A percentile compares a stretch with the other conserved stretches of the same genome.
Conservation (phyloP, 2,113 vertebrate genomes). For the Carassius auratus region DNA sequence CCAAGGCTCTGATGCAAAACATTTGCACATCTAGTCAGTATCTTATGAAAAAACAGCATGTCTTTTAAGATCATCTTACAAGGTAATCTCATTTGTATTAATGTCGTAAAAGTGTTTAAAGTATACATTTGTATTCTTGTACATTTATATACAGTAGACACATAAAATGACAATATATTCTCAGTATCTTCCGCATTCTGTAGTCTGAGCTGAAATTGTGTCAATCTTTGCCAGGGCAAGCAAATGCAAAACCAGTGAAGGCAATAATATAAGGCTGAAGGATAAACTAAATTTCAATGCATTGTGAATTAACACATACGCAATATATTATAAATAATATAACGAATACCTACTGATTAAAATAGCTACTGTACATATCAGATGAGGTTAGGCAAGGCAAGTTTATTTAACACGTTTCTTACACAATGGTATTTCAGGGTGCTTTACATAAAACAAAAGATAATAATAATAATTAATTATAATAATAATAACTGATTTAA, state of each 20-base stretch:
- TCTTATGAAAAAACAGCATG: background rate
- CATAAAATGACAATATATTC: background rate
- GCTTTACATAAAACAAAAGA: too few relatives aligned
- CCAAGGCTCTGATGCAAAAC: background rate
- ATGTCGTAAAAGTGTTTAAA: background rate
- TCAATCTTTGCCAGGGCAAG: background rate
- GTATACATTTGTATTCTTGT: background rate
- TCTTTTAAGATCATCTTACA: background rate
- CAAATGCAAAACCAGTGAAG: background rate
- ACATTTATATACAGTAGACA: background rate
- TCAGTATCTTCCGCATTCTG: background rate
- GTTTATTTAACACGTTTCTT: too few relatives aligned
- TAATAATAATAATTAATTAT: too few relatives aligned
- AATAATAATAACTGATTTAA: too few relatives aligned
- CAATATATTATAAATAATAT: too few relatives aligned
- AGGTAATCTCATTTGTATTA: background rate
- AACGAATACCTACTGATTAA: too few relatives aligned
- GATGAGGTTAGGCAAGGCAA: too few relatives aligned
- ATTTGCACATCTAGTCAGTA: background rate
- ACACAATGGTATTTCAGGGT: too few relatives aligned
- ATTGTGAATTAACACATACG: background rate
- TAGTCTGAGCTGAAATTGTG: background rate
- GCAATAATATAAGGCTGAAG: background rate
- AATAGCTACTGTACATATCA: too few relatives aligned
- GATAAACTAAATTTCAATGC: background rate